Evolutionary conservation across 2,888 invertebrate species (phyloP).

Genomic region (Catotricha subobsoleta): DNA sequence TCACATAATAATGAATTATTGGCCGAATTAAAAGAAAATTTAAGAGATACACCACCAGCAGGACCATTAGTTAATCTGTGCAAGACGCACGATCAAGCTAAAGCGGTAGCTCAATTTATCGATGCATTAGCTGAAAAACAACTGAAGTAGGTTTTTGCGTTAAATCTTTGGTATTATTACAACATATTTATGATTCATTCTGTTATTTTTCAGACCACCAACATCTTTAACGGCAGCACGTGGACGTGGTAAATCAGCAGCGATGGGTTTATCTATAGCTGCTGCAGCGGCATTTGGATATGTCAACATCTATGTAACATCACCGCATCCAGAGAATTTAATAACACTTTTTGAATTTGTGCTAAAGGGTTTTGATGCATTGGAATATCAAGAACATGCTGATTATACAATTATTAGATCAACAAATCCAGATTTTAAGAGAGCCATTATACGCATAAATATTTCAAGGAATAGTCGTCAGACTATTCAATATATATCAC

Average conservation of each 20-base stretch:
- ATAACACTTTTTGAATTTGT: slow-evolving; percentile 95
- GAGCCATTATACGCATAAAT: slow-evolving; percentile 86
- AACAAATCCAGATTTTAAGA: slow-evolving; percentile 90
- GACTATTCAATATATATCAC: slow-evolving; percentile 94
- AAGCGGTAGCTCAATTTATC: slow-evolving; percentile 79
- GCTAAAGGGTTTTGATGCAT: slow-evolving; percentile 83
- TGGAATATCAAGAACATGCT: slow-evolving; percentile 88
- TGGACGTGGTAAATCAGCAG: slow-evolving; percentile 87
- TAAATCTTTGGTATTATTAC: neutral
- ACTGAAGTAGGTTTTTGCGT: slow-evolving; percentile 29
- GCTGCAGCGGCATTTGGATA: slow-evolving; percentile 63
- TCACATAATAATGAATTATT: slow-evolving; percentile 39
- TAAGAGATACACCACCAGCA: slow-evolving; percentile 82
- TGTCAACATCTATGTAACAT: slow-evolving; percentile 89
- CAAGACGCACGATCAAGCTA: slow-evolving; percentile 85
- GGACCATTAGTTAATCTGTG: slow-evolving; percentile 76
- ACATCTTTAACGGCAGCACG: slow-evolving; percentile 90
- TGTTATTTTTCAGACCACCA: slow-evolving; percentile 51
- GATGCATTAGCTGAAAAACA: slow-evolving; percentile 89
- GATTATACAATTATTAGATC: slow-evolving; percentile 92
- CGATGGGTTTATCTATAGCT: slow-evolving; percentile 81
- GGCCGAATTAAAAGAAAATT: slow-evolving; percentile 55
- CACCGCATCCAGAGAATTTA: slow-evolving; percentile 95
- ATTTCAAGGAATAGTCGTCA: slow-evolving; percentile 79
- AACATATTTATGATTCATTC: neutral